Base-by-base conservation (phyloP, 2,113 vertebrate species). In the Stigmatopora nigra region DNA sequence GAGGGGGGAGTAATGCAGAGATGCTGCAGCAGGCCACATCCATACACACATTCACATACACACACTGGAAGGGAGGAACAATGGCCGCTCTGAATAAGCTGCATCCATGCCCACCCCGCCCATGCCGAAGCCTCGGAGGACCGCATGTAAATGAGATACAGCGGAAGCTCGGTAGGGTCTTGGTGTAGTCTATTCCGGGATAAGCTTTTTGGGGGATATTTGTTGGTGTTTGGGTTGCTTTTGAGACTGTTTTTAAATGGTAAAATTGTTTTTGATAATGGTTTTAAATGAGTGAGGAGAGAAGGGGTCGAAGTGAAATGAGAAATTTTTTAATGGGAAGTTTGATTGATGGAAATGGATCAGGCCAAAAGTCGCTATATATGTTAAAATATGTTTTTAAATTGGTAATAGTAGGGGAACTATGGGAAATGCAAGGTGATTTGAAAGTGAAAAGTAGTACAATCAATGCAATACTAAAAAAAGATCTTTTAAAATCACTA, bases 11-110 rank as follows among this genome's bases (percentile, higher is more conserved):
- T 79, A 85, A 89, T 83, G 87, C 90, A 85, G 89, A 90, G 81
- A 88, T 88, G 88, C 91, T 92, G 91, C 91, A 86, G 77, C 69
- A 79, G 48, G 79, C 89, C 69, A 76, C 45, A 69, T 22, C 73
- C 64, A 66, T 46, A 35, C 57, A 68, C 15, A 3, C 15, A 17
- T n/a, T n/a, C 60, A 70, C 70, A 72, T 38, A 72, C 46, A 56
- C 25, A 63, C 67, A 1, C 48, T 46, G 64, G 67, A 52, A 44
- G 8, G 16, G 19, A 75, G 53, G 58, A 73, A 80, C 76, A 79
- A 86, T 86, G 86, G 87, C 36, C 13, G 13, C 69, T 56, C 60
- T 78, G 70, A 82, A 78, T 70, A 76, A 80, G 80, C 79, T 78
- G 83, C 67, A 64, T 84, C 80, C 81, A 77, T 31, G 25, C 25